Conservation (phyloP, 2,113 vertebrate species). For the Genyomyrus donnyi region DNA sequence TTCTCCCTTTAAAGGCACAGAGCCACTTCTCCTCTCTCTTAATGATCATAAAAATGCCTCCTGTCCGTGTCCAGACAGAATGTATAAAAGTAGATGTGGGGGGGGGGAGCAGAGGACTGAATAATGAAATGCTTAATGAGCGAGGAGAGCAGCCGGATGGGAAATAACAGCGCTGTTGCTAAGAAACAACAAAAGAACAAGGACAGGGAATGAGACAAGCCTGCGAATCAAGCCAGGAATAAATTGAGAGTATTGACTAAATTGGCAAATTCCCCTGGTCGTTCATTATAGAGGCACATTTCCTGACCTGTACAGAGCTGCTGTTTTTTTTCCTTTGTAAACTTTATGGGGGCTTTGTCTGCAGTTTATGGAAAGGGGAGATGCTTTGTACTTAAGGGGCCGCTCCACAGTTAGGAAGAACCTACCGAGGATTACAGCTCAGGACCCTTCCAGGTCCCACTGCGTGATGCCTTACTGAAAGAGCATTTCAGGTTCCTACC, state of each 20-base stretch:
- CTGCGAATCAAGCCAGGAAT: background rate
- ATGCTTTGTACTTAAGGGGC: background rate
- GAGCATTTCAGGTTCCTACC: background rate
- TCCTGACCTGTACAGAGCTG: background rate
- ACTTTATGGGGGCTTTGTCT: conserved; percentile 1
- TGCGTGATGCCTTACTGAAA: background rate
- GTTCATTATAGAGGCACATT: background rate
- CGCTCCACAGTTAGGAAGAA: background rate
- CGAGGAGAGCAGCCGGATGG: background rate
- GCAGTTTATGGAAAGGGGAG: background rate
- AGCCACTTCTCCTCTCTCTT: background rate
- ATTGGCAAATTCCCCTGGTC: conserved; percentile 4
- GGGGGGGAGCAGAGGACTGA: background rate
- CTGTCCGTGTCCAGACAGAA: background rate
- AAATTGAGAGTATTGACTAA: background rate
- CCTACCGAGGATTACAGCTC: background rate
- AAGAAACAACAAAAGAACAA: conserved; percentile 10
- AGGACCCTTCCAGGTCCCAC: background rate
- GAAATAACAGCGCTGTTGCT: conserved; percentile 1
- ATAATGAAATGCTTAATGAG: conserved; percentile 14
- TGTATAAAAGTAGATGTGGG: conserved; percentile 10
- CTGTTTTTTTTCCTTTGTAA: background rate
- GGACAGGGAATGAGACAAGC: background rate
- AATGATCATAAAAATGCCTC: conserved; percentile 4
- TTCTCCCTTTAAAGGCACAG: background rate